Evolutionary conservation across 2,888 invertebrate genomes (phyloP), one percentile per base, ranked within the genome.

Genomic region (Brachyptera risi): DNA sequence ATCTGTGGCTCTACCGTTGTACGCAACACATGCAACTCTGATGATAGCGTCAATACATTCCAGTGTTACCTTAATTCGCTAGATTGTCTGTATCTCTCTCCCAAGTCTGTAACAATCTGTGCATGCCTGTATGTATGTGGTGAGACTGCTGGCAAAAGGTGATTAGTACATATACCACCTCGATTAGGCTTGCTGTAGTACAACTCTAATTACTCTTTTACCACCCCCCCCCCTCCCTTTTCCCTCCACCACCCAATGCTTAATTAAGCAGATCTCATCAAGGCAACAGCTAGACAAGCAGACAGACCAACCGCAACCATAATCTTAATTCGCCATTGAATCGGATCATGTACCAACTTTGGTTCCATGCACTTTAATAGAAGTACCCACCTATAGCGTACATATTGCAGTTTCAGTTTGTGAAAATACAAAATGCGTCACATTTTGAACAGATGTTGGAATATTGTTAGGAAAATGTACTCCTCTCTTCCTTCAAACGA

Each of bases 231-330:
- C 31, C 31, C 31, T 31, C 31, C 31, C 5, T n/a, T n/a, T n/a
- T n/a, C n/a, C n/a, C n/a, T n/a, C n/a, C 7, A 31, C 31, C 60
- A 31, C 50, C 50, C n/a, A n/a, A 40, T 60, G 60, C 60, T 60
- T 60, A 60, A 60, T 60, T 60, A n/a, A n/a, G n/a, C n/a, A 60
- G 60, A 60, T 60, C 60, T 60, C 40, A 61, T 44, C 60, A 47
- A 60, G 60, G 35, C 47, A 27, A 27, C 38, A 42, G 42, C 5
- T 21, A 4, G 19, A 2, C 19, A 42, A 7, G 19, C 3, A 9
- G 19, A 5, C 19, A 19, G 42, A 17, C 17, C 19, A 1, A n/a
- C 42, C n/a, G n/a, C 17, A 42, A 21, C 21, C 4, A 42, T 42
- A 42, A 42, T 42, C 42, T 42, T 21, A 21, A 42, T 42, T 42